These are phyloP conservation scores for Cataglyphis hispanica DNA, from an alignment of 1,140 invertebrate genomes.

Conservation along the genomic window DNA sequence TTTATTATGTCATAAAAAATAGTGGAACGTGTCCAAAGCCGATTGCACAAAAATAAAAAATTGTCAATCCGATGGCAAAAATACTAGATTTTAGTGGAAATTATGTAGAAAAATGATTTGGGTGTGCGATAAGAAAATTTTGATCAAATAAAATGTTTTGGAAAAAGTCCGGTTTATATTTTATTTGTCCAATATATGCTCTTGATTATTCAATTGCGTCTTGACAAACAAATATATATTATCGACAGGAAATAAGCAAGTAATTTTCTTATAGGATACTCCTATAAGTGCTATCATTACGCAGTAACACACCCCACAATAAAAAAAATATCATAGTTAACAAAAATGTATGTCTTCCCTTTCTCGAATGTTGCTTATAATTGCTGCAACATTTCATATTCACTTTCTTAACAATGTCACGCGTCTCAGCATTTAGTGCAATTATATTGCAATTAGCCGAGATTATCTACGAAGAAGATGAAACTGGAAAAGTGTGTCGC, in stretches of 20 bases:
- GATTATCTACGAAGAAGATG: neutral
- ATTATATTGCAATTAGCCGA: conserved; percentile 44
- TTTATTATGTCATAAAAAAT: too few relatives aligned
- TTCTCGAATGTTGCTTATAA: conserved; percentile 33
- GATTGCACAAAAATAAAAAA: too few relatives aligned
- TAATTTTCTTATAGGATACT: neutral
- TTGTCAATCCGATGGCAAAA: too few relatives aligned
- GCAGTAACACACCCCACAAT: neutral
- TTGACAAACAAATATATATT: neutral
- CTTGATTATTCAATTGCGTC: neutral
- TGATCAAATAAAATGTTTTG: too few relatives aligned
- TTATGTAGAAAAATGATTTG: too few relatives aligned
- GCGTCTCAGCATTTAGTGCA: conserved; percentile 21
- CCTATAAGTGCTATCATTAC: neutral
- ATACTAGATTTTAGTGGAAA: too few relatives aligned
- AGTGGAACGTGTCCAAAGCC: too few relatives aligned
- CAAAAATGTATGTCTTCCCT: neutral
- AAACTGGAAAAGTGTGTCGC: conserved; percentile 26
- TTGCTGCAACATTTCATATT: conserved; percentile 33
- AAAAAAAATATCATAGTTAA: neutral
- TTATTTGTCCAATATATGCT: too few relatives aligned
- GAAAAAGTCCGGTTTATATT: too few relatives aligned
- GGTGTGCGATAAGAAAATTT: too few relatives aligned
- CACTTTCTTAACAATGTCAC: conserved; percentile 17
- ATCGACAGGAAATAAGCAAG: neutral